Percentiles rank a stretch among this genome's conserved stretches.
These are phyloP conservation scores for Limenitis camilla DNA, from an alignment of 2,888 invertebrate genomes.

Conservation along the genomic window DNA sequence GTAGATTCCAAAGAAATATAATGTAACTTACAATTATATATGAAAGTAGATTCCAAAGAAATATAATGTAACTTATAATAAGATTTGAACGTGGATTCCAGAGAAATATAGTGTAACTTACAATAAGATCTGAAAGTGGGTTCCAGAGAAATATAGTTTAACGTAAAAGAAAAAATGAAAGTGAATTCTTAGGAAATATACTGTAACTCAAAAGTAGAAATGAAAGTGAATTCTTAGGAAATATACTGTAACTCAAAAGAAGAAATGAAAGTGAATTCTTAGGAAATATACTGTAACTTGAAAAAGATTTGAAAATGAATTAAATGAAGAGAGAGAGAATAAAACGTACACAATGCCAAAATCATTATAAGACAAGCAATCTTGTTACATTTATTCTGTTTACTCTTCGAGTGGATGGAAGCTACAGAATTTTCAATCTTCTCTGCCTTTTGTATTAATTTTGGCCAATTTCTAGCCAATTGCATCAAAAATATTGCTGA, in stretches of 20 bases:
- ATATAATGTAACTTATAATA: conserved; percentile 34
- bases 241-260: no score
- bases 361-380: conserved; percentile 28
- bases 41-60: no score
- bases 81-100: conserved; percentile 33
- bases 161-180: no score
- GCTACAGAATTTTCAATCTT: conserved; percentile 33
- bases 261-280: no score
- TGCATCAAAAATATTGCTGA: conserved; percentile 28
- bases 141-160: no score
- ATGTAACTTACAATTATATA: conserved; percentile 32
- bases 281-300: background rate
- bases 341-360: conserved; percentile 33
- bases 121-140: no score
- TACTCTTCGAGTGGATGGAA: no score
- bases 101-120: no score
- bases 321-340: background rate
- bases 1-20: no score
- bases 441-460: conserved; percentile 29
- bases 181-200: no score
- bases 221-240: no score
- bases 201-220: no score
- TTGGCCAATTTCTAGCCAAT: conserved; percentile 37
- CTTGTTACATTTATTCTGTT: conserved; percentile 26
- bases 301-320: background rate